Conservation (phyloP, 1,140 invertebrate species). For the Conus betulinus region DNA sequence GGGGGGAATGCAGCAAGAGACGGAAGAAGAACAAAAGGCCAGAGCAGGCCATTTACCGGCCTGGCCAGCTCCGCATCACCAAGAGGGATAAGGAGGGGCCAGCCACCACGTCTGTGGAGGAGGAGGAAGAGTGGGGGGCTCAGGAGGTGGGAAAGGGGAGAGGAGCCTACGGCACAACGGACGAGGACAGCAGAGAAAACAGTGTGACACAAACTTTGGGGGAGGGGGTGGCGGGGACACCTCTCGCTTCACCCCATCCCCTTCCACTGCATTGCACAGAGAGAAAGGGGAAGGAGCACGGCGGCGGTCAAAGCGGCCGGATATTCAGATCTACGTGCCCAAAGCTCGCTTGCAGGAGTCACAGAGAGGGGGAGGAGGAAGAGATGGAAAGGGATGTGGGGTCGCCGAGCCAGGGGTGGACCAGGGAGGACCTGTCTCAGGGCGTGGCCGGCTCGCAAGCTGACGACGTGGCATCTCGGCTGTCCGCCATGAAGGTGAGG, state of each 20-base stretch:
- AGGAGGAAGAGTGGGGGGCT: slow-evolving; percentile 52
- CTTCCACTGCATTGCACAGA: background rate
- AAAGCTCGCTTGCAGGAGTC: slow-evolving; percentile 44
- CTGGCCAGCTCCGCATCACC: slow-evolving; percentile 47
- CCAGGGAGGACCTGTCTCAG: too few species aligned
- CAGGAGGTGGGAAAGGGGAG: slow-evolving; percentile 5
- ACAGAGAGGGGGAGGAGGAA: slow-evolving; percentile 50
- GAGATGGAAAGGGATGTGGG: background rate
- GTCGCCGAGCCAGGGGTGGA: background rate
- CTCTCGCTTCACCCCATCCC: background rate
- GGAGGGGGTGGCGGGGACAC: slow-evolving; percentile 35
- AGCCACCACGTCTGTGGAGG: background rate
- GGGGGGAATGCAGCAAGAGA: slow-evolving; percentile 34
- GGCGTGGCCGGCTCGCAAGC: slow-evolving; percentile 29
- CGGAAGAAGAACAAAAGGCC: slow-evolving; percentile 47
- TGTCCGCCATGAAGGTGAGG: slow-evolving; percentile 34
- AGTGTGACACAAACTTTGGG: slow-evolving; percentile 40
- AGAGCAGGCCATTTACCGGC: slow-evolving; percentile 59
- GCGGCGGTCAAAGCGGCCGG: slow-evolving; percentile 61
- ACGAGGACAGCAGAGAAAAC: slow-evolving; percentile 60
- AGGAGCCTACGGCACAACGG: slow-evolving; percentile 28
- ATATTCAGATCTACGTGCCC: slow-evolving; percentile 70
- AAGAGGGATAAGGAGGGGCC: background rate
- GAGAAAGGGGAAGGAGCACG: slow-evolving; percentile 42
- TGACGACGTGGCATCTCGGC: slow-evolving; percentile 41